These are phyloP conservation scores for Seladonia tumulorum DNA, from an alignment of 2,888 invertebrate genomes.

Conservation along the genomic window DNA sequence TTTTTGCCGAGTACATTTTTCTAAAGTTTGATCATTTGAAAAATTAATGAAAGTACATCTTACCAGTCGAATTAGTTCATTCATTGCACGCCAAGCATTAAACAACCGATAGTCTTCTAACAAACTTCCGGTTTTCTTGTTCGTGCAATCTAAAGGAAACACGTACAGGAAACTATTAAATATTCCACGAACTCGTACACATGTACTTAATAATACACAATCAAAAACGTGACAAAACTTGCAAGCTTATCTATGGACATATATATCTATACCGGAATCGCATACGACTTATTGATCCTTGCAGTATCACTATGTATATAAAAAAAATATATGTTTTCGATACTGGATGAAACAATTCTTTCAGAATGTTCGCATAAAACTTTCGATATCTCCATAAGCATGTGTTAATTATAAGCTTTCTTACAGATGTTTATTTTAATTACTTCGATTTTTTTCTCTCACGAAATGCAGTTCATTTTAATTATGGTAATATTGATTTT, in stretches of 20 bases:
- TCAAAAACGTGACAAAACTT: conserved; percentile 53
- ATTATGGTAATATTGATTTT: not conserved
- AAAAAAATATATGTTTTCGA: not conserved
- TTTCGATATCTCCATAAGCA: not conserved
- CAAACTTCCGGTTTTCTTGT: conserved; percentile 34
- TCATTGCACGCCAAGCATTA: not conserved
- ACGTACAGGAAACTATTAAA: conserved; percentile 51
- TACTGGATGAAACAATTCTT: not conserved
- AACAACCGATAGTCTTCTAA: conserved; percentile 3
- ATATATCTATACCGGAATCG: conserved; percentile 1
- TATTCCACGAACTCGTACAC: conserved; percentile 45
- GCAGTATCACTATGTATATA: not conserved
- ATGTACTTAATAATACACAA: conserved; percentile 25
- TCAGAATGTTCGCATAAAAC: not conserved
- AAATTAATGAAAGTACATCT: not conserved
- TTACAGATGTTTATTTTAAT: not conserved
- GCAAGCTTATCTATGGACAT: not conserved
- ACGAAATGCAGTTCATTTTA: not conserved
- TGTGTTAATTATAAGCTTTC: not conserved
- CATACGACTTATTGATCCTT: conserved; percentile 12
- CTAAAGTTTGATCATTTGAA: not conserved
- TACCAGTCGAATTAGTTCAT: not conserved
- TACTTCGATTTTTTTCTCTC: not conserved
- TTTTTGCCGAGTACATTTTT: too few relatives aligned
- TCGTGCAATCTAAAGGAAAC: conserved; percentile 27